A percentile compares a stretch with the other conserved stretches of the same genome.
phyloP scores from a whole-genome alignment of 2,113 vertebrate genomes.

The Spermophilus dauricus region DNA sequence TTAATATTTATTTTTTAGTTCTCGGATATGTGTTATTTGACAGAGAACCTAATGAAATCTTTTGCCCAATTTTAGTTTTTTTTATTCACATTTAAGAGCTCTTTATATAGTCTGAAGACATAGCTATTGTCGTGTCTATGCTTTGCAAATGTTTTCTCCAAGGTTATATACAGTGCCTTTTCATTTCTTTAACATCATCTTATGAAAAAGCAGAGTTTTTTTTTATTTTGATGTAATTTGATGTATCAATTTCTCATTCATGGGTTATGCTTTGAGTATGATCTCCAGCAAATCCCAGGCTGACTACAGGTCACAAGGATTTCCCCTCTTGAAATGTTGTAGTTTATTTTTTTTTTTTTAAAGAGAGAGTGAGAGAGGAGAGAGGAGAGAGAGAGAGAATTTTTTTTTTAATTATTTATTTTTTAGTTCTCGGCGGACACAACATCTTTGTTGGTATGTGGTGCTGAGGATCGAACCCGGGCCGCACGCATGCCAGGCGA shows the following conservation, averaged over 20 bases:
- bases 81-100: not conserved
- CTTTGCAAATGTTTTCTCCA: not conserved
- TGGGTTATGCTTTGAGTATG: not conserved
- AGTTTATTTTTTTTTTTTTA: not conserved
- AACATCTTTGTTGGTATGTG: too few relatives aligned
- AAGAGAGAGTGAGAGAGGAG: too few relatives aligned
- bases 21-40: too few relatives aligned
- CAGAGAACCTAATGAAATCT: too few relatives aligned
- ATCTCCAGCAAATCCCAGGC: not conserved
- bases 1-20: too few relatives aligned
- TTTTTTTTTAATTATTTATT: too few relatives aligned
- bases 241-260: not conserved
- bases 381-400: too few relatives aligned
- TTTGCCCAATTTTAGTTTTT: too few relatives aligned
- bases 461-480: too few relatives aligned
- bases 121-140: not conserved
- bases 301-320: not conserved
- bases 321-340: not conserved
- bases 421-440: too few relatives aligned
- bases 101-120: not conserved
- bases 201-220: not conserved
- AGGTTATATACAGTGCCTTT: not conserved
- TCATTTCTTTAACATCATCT: not conserved
- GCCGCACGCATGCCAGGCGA: too few relatives aligned
- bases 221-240: not conserved